Conservation (phyloP, 2,113 vertebrate genomes). For the Halcyon malimbica region DNA sequence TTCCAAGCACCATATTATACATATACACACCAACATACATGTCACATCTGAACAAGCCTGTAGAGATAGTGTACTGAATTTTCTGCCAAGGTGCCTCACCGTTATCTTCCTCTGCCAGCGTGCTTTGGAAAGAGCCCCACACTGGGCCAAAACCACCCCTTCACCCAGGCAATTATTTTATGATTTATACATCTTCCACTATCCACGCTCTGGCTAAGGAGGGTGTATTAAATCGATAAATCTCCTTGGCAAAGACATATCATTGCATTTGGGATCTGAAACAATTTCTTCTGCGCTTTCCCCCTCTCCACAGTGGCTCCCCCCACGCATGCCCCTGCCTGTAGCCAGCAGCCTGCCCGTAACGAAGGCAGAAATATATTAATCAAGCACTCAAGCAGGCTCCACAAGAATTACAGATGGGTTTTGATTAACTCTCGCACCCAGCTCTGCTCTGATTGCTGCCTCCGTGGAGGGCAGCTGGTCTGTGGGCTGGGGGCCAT, state of each 20-base stretch:
- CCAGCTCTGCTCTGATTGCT: background rate
- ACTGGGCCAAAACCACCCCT: background rate
- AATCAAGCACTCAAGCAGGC: background rate
- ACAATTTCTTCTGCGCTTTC: fast-evolving
- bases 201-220: background rate
- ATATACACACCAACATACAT: background rate
- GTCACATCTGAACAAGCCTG: background rate
- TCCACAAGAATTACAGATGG: background rate
- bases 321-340: fast-evolving
- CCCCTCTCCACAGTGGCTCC: background rate
- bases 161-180: background rate
- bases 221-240: background rate
- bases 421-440: background rate
- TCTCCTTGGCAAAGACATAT: background rate
- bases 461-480: fast-evolving
- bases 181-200: background rate
- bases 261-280: background rate
- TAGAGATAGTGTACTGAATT: background rate
- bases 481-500: background rate
- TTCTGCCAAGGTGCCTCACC: background rate
- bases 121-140: background rate
- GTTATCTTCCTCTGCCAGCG: background rate
- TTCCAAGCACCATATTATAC: background rate
- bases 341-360: background rate
- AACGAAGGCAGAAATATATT: background rate